Evolutionary conservation across 1,140 invertebrate species (phyloP), one percentile per base, ranked within the genome.

Genomic region (Drosophila ogumai): DNA sequence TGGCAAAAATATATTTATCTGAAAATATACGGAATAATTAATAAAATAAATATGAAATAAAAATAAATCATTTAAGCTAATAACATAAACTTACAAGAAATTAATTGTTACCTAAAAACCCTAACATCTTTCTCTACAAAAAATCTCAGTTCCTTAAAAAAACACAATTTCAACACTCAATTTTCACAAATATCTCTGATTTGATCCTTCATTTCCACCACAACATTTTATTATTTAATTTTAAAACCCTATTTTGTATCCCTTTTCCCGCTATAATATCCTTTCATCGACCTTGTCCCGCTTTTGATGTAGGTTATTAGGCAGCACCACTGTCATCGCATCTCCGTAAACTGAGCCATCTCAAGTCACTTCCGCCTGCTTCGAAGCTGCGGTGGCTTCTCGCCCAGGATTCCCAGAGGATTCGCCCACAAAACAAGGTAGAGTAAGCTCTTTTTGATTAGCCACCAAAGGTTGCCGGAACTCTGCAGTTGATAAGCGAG

Each of bases 371-470:
- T 65, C 73, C 67, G 65, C 58, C 15, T 12, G 28, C 19, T 22
- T 13, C 58, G 17, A 0, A 22, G 50, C 32, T 36, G 17, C 13
- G 12, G 12, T 19, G 12, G 31, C 50, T 19, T 9, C 25, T 38
- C 15, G 15, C 17, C 6, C 38, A n/a, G 25, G n/a, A 22, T 13
- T 72, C 84, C 67, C 75, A 67, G 47, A 82, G 82, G 79, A 88
- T 69, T 82, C 65, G 32, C 17, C 56, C 55, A 66, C 58, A 68
- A 25, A 31, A 78, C 79, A 80, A 77, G 76, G 84, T 88, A 75
- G 66, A 75, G 66, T 86, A 79, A 88, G 80, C 80, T 76, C 52
- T 56, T 68, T 73, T 69, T 87, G 84, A 87, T 88, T 80, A 73
- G 71, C 54, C 59, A 12, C 38, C 57, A 76, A 52, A 76, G 84